Base-by-base conservation (phyloP, 30 jellyfish, hydroid and myxozoan species). In the Mastigias papua region DNA sequence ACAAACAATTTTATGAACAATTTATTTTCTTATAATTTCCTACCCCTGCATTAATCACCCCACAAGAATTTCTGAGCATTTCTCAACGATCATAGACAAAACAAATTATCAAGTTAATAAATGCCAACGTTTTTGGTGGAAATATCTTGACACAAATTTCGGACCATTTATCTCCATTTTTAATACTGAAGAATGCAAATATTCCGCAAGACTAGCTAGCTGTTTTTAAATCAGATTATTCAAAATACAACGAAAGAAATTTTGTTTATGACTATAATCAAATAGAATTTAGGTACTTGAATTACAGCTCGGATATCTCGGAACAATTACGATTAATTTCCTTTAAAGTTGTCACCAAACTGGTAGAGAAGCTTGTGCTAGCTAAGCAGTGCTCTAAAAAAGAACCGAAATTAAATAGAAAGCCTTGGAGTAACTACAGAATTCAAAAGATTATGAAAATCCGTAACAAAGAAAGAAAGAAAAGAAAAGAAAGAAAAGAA, bases 31-130 rank as follows among this genome's bases (percentile, higher is more conserved):
- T 13, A 68, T 51, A 68, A 68, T 42, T 72, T 33, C 69, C 25
- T 72, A 72, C n/a, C 84, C 84, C 4, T 72, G 66, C 42, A 72
- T 72, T 5, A 34, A 33, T 46, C 84, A 72, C 27, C 84, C 84
- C 2, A 72, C 84, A n/a, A 34, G 84, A 72, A 29, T 72, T 20
- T 69, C 64, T 15, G 81, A 69, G 23, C 81, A 31, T 27, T 69
- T 66, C 32, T 25, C 73, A 33, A 72, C 84, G 21, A 30, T 72
- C 34, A 72, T 72, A n/a, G 84, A 72, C 34, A 72, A 72, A 30
- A 72, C 34, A n/a, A 72, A 30, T 72, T 42, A 26, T 60, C 48
- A 68, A 68, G 9, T 28, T 68, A 68, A 26, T n/a, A 61, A 61
- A 61, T 61, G 29, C 79, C 28, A 68, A 68, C 50, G 22, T 68